A percentile compares a stretch with the other conserved stretches of the same genome.
Evolutionary conservation across 2,797 vertebrate genomes (phyloP).

Genomic region (Crax fasciolata): DNA sequence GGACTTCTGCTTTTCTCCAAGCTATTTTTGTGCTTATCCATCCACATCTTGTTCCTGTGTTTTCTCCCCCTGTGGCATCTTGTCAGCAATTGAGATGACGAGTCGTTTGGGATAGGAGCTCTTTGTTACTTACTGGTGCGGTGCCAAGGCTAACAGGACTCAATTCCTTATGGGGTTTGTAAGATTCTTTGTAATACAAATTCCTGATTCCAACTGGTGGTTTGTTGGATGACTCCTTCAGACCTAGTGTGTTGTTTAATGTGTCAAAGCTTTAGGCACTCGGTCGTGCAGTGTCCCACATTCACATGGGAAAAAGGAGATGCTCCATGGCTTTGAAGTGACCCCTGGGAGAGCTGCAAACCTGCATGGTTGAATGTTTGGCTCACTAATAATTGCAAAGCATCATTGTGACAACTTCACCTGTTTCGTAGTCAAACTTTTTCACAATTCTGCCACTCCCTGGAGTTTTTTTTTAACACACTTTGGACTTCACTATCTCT

Average conservation of each 20-base stretch:
- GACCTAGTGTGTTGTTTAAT: background rate
- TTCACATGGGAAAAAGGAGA: background rate
- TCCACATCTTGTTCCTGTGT: background rate
- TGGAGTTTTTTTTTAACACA: background rate
- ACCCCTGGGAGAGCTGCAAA: background rate
- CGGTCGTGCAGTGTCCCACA: accelerated
- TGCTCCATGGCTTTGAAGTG: background rate
- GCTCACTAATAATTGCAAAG: background rate
- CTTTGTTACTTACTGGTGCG: background rate
- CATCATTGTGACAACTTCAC: background rate
- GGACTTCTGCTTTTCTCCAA: constrained; percentile 37
- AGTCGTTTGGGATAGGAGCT: background rate
- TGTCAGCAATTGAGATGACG: background rate
- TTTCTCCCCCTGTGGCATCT: background rate
- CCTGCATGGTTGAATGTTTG: background rate
- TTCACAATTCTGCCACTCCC: background rate
- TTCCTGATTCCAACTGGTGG: background rate
- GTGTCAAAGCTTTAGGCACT: accelerated
- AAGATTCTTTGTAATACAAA: background rate
- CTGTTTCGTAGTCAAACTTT: background rate
- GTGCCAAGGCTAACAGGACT: background rate
- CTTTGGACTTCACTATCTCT: accelerated
- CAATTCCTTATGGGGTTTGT: background rate
- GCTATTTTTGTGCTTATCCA: constrained; percentile 28
- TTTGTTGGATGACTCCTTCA: background rate